Percentiles rank a stretch among this genome's conserved stretches.
Conservation (phyloP, 2,888 invertebrate genomes). For the Melanostoma mellinum region DNA sequence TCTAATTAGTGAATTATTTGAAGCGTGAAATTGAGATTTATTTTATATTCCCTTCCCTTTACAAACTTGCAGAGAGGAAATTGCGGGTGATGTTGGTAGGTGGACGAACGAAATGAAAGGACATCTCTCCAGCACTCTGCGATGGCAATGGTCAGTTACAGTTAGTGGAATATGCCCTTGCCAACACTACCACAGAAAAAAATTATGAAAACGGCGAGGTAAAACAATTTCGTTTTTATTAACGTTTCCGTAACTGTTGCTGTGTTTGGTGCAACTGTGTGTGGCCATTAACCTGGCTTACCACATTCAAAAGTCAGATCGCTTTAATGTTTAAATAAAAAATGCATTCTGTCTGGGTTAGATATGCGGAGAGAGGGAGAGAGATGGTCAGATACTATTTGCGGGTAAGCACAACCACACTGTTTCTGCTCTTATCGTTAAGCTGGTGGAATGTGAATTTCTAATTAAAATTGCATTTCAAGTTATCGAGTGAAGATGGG, state of each 20-base stretch:
- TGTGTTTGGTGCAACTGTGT: conserved; percentile 23
- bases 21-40: conserved; percentile 71
- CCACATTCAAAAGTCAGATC: conserved; percentile 25
- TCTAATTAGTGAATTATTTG: conserved; percentile 66
- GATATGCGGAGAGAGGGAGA: neutral
- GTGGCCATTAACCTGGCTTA: conserved; percentile 58
- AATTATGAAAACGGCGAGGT: neutral
- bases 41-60: conserved; percentile 42
- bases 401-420: conserved; percentile 3
- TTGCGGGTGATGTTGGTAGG: neutral
- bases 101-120: conserved; percentile 14
- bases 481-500: neutral
- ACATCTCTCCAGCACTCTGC: conserved; percentile 22
- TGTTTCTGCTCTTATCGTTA: conserved; percentile 26
- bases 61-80: conserved; percentile 3
- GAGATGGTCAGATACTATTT: conserved; percentile 38
- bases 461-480: conserved; percentile 54
- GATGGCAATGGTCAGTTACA: conserved; percentile 30
- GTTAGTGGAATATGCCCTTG: neutral
- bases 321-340: conserved; percentile 45
- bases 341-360: conserved; percentile 8
- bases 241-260: conserved; percentile 27
- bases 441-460: conserved; percentile 43
- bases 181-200: conserved; percentile 26
- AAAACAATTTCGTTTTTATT: conserved; percentile 21